A percentile compares a stretch with the other conserved stretches of the same genome.
Evolutionary conservation across 1,140 invertebrate species (phyloP).

Genomic region (Lucilia cuprina): DNA sequence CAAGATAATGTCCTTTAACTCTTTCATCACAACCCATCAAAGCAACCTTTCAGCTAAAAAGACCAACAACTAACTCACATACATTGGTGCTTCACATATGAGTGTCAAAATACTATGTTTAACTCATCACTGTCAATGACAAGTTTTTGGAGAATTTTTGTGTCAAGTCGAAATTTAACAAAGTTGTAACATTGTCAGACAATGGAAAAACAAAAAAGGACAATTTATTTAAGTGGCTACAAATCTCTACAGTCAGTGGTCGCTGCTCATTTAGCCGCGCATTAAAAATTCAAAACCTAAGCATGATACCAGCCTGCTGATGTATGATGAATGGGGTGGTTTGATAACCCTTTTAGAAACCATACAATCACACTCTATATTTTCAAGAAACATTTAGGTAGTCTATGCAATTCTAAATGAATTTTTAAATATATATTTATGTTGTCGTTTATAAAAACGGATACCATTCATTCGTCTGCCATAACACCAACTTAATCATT

Average conservation of each 20-base stretch:
- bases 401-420: background rate
- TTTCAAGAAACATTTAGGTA: background rate
- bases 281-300: slow-evolving; percentile 41
- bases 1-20: slow-evolving; percentile 44
- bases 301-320: background rate
- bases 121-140: background rate
- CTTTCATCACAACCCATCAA: slow-evolving; percentile 38
- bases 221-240: slow-evolving; percentile 31
- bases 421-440: background rate
- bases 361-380: background rate
- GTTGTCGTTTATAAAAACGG: no score
- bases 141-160: background rate
- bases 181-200: background rate
- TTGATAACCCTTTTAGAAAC: background rate
- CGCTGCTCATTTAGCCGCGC: slow-evolving; percentile 38
- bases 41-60: no score
- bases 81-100: slow-evolving; percentile 7
- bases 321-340: slow-evolving; percentile 14
- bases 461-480: background rate
- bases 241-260: slow-evolving; percentile 31
- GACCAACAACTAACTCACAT: background rate
- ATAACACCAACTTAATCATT: slow-evolving; percentile 1
- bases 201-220: background rate
- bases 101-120: background rate
- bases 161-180: background rate